These are phyloP conservation scores for Beaufortia kweichowensis DNA, from an alignment of 2,113 vertebrate species.

Conservation along the genomic window DNA sequence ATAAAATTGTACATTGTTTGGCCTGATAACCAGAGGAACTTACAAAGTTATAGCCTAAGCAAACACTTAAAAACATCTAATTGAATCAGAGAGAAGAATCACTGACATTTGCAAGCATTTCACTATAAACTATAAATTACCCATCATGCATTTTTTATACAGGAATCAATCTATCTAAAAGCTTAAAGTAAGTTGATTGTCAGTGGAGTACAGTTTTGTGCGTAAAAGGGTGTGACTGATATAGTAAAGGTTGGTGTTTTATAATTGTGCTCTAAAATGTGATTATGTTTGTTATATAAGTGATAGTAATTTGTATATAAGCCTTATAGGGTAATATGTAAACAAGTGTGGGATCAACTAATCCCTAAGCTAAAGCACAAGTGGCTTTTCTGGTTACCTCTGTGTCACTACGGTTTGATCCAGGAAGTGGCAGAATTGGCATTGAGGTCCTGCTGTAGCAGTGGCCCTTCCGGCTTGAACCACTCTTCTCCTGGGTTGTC, in stretches of 20 bases:
- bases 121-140: background rate
- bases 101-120: background rate
- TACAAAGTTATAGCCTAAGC: background rate
- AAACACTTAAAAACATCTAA: slow-evolving; percentile 1
- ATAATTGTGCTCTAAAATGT: no score
- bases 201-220: background rate
- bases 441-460: slow-evolving; percentile 73
- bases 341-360: background rate
- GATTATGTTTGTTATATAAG: no score
- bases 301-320: no score
- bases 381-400: slow-evolving; percentile 61
- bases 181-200: background rate
- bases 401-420: slow-evolving; percentile 72
- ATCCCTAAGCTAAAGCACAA: slow-evolving; percentile 1
- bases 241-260: no score
- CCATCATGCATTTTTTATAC: background rate
- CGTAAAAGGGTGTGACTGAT: no score
- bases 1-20: background rate
- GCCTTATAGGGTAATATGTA: background rate
- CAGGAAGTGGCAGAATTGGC: slow-evolving; percentile 72
- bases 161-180: background rate
- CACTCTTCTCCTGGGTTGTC: slow-evolving; percentile 69
- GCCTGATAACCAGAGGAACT: background rate
- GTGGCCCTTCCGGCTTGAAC: slow-evolving; percentile 70
- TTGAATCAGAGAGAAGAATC: background rate